Conservation (phyloP, 2,797 vertebrate species). For the Enteromius trimaculatus region DNA sequence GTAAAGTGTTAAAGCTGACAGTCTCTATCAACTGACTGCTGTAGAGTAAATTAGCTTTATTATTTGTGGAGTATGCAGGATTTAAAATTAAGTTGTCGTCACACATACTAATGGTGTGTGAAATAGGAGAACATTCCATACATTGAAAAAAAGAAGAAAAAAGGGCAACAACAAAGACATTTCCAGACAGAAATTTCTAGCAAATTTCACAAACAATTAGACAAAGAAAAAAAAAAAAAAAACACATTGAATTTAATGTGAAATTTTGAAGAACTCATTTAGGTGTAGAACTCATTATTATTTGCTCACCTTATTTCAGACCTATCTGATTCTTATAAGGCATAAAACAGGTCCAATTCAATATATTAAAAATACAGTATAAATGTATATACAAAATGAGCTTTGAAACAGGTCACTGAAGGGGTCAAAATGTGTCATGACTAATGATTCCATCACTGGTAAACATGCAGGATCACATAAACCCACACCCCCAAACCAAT, state of each 20-base stretch:
- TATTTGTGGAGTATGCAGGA: constrained; percentile 30
- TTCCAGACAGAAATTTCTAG: background rate
- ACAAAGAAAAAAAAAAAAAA: background rate
- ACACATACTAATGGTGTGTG: background rate
- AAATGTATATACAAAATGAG: background rate
- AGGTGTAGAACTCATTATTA: too few relatives aligned
- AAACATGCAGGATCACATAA: background rate
- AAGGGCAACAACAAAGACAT: background rate
- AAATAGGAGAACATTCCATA: background rate
- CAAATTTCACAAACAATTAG: background rate
- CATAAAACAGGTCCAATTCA: background rate
- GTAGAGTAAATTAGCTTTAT: background rate
- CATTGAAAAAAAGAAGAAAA: background rate
- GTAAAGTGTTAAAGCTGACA: constrained; percentile 22
- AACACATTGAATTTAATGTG: background rate
- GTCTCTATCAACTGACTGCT: constrained; percentile 8
- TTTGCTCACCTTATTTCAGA: background rate
- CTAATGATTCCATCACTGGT: background rate
- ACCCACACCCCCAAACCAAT: constrained; percentile 14
- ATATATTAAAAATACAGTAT: background rate
- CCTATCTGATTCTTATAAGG: background rate
- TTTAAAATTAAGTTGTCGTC: background rate
- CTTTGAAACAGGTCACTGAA: background rate
- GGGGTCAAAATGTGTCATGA: background rate
- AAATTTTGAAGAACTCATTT: background rate